Percentiles rank a stretch among this genome's conserved stretches.
Conservation (phyloP, 2,797 vertebrate species). For the Hoplostethus atlanticus region DNA sequence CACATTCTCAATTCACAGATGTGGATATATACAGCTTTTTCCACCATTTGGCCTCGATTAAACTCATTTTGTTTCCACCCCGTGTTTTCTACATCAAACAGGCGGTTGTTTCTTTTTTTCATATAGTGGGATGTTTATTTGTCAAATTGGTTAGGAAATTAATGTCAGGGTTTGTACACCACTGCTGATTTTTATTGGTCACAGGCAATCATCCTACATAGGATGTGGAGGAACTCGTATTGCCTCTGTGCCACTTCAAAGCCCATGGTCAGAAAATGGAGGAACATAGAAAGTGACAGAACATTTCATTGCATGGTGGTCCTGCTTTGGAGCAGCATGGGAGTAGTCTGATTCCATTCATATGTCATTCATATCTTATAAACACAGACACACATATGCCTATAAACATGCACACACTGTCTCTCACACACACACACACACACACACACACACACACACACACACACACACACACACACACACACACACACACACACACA, state of each 20-base stretch:
- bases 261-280: slow-evolving; percentile 15
- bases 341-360: slow-evolving; percentile 45
- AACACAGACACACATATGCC: slow-evolving; percentile 12
- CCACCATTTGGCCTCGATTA: slow-evolving; percentile 52
- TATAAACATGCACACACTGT: not conserved
- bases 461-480: slow-evolving; percentile 2
- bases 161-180: slow-evolving; percentile 27
- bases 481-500: not conserved
- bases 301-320: slow-evolving; percentile 7
- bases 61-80: slow-evolving; percentile 36
- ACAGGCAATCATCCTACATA: slow-evolving; percentile 21
- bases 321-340: slow-evolving; percentile 4
- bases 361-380: slow-evolving; percentile 51
- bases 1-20: slow-evolving; percentile 26
- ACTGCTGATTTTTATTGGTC: slow-evolving; percentile 16
- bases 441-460: slow-evolving; percentile 13
- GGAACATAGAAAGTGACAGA: slow-evolving; percentile 5
- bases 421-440: slow-evolving; percentile 2
- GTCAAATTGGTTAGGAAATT: slow-evolving; percentile 38
- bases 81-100: slow-evolving; percentile 18
- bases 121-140: slow-evolving; percentile 41
- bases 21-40: slow-evolving; percentile 20
- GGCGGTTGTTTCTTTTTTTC: slow-evolving; percentile 8
- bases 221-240: slow-evolving; percentile 17
- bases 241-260: slow-evolving; percentile 50